A percentile compares a stretch with the other conserved stretches of the same genome.
These are phyloP conservation scores for Characodon lateralis DNA, from an alignment of 2,797 vertebrate species.

Conservation along the genomic window DNA sequence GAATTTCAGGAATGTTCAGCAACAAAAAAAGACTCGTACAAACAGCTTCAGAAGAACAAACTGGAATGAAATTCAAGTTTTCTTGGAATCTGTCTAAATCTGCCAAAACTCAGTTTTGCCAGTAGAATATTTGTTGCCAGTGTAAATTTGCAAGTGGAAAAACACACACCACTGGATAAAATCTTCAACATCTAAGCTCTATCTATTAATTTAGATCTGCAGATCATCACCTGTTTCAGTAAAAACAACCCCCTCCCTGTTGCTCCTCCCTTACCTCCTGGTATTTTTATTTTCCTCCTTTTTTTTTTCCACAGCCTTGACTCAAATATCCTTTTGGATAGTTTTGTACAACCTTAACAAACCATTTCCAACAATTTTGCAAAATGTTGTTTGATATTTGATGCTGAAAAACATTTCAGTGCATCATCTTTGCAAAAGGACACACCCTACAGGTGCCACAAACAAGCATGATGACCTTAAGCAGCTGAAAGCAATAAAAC, in stretches of 20 bases:
- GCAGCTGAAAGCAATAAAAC: not conserved
- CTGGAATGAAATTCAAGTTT: not conserved
- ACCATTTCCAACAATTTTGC: not conserved
- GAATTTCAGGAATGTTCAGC: not conserved
- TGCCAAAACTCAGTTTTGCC: not conserved
- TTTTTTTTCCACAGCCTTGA: slow-evolving; percentile 37
- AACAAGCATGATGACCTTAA: slow-evolving; percentile 31
- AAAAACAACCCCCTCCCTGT: not conserved
- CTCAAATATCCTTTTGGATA: slow-evolving; percentile 20
- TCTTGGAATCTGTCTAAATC: not conserved
- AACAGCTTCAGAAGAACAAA: not conserved
- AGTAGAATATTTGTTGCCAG: not conserved
- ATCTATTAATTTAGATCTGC: slow-evolving; percentile 91
- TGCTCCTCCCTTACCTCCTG: slow-evolving; percentile 1
- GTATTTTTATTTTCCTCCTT: not conserved
- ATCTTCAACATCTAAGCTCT: slow-evolving; percentile 84
- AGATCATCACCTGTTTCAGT: slow-evolving; percentile 70
- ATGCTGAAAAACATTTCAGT: slow-evolving; percentile 29
- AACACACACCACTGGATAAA: not conserved
- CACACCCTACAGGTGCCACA: slow-evolving; percentile 68
- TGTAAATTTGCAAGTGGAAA: not conserved
- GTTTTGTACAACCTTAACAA: slow-evolving; percentile 9
- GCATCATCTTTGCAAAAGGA: slow-evolving; percentile 31
- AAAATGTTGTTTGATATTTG: slow-evolving; percentile 16
- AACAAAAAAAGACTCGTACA: not conserved